A percentile compares a stretch with the other conserved stretches of the same genome.
Evolutionary conservation across 53 echinoderm and acorn worm genomes (phyloP).

Genomic region (Stichopus horrens): DNA sequence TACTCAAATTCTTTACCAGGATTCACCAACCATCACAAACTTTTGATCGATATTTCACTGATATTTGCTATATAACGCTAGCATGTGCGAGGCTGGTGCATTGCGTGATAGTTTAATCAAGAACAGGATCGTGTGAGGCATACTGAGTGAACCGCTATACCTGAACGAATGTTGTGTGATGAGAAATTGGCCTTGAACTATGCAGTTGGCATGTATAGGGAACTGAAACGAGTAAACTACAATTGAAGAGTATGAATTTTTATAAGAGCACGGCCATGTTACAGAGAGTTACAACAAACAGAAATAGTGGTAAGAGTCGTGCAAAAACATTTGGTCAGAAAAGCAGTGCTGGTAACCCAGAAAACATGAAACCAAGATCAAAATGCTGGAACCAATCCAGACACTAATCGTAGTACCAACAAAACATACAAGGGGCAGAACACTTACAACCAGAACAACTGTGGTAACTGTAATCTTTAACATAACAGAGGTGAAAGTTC

Average conservation of each 20-base stretch:
- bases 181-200: slow-evolving; percentile 25
- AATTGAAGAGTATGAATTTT: neutral
- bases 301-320: no score
- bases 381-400: no score
- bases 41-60: no score
- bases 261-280: no score
- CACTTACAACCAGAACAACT: neutral
- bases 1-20: slow-evolving; percentile 52
- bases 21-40: neutral
- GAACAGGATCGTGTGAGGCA: slow-evolving; percentile 54
- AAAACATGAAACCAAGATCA: no score
- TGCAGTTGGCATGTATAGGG: slow-evolving; percentile 39
- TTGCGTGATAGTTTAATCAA: no score
- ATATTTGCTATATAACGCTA: slow-evolving; percentile 51
- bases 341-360: no score
- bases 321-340: no score
- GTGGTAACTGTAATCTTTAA: neutral
- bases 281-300: no score
- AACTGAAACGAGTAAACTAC: neutral
- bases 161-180: slow-evolving; percentile 34
- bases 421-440: neutral
- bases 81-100: slow-evolving; percentile 57
- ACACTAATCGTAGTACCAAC: no score
- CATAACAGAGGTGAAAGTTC: neutral
- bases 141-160: no score